A percentile compares a stretch with the other conserved stretches of the same genome.
Conservation (phyloP, 2,797 vertebrate genomes). For the Craterocephalus amniculus region DNA sequence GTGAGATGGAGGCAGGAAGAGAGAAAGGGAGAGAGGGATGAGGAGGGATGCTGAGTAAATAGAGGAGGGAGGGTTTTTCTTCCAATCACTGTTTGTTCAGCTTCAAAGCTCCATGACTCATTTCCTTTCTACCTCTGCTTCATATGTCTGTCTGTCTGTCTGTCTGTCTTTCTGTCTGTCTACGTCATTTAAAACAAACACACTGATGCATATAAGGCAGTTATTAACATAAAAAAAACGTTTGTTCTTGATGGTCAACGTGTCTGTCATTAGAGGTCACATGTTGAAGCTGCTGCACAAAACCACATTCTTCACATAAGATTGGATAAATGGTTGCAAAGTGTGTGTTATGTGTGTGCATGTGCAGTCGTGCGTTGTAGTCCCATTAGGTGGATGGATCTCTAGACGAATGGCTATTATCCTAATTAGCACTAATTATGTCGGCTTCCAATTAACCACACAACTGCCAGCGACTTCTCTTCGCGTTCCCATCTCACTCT, state of each 20-base stretch:
- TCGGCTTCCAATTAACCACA: slow-evolving; percentile 74
- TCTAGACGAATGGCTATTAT: slow-evolving; percentile 78
- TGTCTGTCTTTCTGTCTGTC: slow-evolving; percentile 2
- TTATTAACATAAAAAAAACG: background rate
- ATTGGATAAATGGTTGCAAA: slow-evolving; percentile 34
- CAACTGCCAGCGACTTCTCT: slow-evolving; percentile 60
- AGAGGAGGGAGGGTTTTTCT: slow-evolving; percentile 28
- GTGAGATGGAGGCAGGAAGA: slow-evolving; percentile 58
- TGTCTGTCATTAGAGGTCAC: slow-evolving; percentile 5
- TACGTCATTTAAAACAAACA: background rate
- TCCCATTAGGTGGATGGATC: slow-evolving; percentile 75
- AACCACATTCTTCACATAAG: slow-evolving; percentile 27
- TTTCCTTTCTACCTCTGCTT: slow-evolving; percentile 33
- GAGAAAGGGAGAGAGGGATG: slow-evolving; percentile 35
- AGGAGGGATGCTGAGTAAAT: slow-evolving; percentile 55
- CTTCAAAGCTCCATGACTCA: slow-evolving; percentile 30
- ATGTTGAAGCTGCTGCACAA: slow-evolving; percentile 24
- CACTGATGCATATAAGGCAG: background rate
- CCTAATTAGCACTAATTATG: slow-evolving; percentile 79
- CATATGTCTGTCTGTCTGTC: background rate
- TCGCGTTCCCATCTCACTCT: slow-evolving; percentile 32
- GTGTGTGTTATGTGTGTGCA: slow-evolving; percentile 17
- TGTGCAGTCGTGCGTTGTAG: slow-evolving; percentile 44
- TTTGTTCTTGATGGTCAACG: slow-evolving; percentile 16
- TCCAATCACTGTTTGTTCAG: slow-evolving; percentile 53